A percentile compares a stretch with the other conserved stretches of the same genome.
These are phyloP conservation scores for Henricia sp. DNA, from an alignment of 53 echinoderm and acorn worm species.

Conservation along the genomic window DNA sequence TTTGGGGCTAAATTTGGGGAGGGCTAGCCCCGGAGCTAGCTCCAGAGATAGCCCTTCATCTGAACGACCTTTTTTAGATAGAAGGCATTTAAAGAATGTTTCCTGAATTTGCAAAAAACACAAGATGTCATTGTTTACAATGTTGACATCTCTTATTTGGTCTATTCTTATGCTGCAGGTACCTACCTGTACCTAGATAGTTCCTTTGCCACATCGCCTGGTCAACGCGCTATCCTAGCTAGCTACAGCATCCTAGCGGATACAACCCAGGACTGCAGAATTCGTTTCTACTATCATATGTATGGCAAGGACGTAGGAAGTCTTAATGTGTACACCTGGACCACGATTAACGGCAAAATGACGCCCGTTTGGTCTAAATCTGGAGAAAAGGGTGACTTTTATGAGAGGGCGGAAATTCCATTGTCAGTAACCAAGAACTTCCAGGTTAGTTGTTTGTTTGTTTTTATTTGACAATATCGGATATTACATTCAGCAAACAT, in stretches of 20 bases:
- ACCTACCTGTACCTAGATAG: slow-evolving; percentile 82
- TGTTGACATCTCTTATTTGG: neutral
- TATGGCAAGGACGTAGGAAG: slow-evolving; percentile 79
- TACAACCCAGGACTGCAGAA: slow-evolving; percentile 55
- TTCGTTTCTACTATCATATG: slow-evolving; percentile 96
- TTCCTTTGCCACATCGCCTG: slow-evolving; percentile 61
- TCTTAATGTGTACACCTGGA: slow-evolving; percentile 77
- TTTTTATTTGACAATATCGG: too few species aligned
- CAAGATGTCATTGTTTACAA: neutral
- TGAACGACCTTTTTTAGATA: too few species aligned
- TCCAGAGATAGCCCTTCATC: too few species aligned
- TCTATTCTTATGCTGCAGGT: slow-evolving; percentile 46
- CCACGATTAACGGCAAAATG: slow-evolving; percentile 74
- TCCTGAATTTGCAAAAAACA: neutral
- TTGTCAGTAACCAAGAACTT: slow-evolving; percentile 56
- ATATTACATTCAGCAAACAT: too few species aligned
- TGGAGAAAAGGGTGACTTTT: slow-evolving; percentile 75
- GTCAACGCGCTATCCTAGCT: slow-evolving; percentile 81
- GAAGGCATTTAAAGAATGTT: too few species aligned
- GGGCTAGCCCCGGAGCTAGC: too few species aligned
- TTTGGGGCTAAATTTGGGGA: too few species aligned
- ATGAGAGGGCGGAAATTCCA: slow-evolving; percentile 71
- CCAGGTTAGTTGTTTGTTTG: slow-evolving; percentile 67
- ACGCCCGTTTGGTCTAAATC: slow-evolving; percentile 38
- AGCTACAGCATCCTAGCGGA: slow-evolving; percentile 59